Conservation (phyloP, 2,113 vertebrate genomes). For the Alexandromys fortis region DNA sequence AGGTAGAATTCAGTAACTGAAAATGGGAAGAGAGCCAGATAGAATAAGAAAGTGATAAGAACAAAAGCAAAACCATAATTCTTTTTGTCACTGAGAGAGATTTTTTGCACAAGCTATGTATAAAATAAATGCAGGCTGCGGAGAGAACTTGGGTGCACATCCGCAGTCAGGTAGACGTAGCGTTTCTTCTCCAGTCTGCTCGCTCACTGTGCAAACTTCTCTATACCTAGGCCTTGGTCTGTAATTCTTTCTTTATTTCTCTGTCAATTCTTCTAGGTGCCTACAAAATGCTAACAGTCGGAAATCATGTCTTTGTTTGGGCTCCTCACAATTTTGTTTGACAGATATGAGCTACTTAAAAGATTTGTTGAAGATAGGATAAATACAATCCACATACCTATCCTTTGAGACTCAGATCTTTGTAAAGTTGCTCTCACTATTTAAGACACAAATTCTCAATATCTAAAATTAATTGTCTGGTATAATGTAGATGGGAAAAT, state of each 20-base stretch:
- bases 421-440: neutral
- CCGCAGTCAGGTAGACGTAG: neutral
- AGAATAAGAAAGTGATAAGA: neutral
- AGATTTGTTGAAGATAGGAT: neutral
- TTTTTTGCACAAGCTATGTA: neutral
- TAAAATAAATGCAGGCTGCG: neutral
- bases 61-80: neutral
- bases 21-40: neutral
- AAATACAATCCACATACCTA: neutral
- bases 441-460: neutral
- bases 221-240: neutral
- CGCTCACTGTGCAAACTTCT: neutral
- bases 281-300: neutral
- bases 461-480: neutral
- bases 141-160: neutral
- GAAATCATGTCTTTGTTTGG: neutral
- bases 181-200: neutral
- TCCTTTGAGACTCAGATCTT: neutral
- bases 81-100: neutral
- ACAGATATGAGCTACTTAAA: neutral
- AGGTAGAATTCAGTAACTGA: neutral
- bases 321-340: neutral
- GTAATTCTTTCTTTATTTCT: neutral
- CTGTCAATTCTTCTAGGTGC: conserved; percentile 7
- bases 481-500: neutral